A percentile compares a stretch with the other conserved stretches of the same genome.
These are phyloP conservation scores for Enhydra lutris DNA, from an alignment of 2,113 vertebrate species.

Conservation along the genomic window DNA sequence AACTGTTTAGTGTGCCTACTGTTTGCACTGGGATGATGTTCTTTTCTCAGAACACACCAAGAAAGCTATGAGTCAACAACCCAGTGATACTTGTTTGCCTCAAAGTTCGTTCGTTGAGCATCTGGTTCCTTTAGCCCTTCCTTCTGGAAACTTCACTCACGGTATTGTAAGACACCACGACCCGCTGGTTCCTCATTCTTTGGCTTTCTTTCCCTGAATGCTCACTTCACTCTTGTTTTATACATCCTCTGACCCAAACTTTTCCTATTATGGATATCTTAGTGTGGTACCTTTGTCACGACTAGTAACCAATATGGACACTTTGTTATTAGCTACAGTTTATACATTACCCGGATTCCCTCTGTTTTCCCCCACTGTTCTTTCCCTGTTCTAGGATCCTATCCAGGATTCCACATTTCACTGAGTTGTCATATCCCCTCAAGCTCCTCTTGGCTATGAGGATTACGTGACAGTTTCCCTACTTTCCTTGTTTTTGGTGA, in stretches of 20 bases:
- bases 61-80: background rate
- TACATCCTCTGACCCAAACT: background rate
- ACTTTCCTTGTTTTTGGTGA: background rate
- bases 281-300: background rate
- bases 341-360: background rate
- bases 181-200: background rate
- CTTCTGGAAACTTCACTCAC: background rate
- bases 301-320: background rate
- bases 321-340: background rate
- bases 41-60: background rate
- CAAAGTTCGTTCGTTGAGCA: background rate
- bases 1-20: background rate
- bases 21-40: background rate
- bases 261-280: background rate
- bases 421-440: background rate
- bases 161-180: background rate
- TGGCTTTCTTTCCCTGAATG: background rate
- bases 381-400: background rate
- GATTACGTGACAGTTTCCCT: background rate
- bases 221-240: background rate
- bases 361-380: background rate
- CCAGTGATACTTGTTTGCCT: background rate
- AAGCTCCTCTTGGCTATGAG: background rate
- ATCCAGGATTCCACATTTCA: background rate
- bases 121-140: background rate